These are phyloP conservation scores for Lithophane semibrunnea DNA, from an alignment of 2,888 invertebrate species.

Conservation along the genomic window DNA sequence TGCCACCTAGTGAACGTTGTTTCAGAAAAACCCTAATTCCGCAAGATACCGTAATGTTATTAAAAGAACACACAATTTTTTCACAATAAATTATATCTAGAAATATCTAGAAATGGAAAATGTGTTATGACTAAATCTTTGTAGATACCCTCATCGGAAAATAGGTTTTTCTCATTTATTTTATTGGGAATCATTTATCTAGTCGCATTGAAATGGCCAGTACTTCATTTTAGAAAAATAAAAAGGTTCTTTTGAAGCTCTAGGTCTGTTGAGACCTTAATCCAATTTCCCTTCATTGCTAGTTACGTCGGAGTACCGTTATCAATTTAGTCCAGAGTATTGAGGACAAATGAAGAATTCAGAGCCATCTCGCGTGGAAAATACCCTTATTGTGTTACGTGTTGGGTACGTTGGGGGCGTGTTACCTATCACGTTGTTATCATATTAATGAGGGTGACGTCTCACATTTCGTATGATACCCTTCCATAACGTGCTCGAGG, in stretches of 20 bases:
- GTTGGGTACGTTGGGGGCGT: slow-evolving; percentile 45
- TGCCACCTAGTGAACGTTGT: no score
- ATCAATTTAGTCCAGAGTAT: slow-evolving; percentile 62
- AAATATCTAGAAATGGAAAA: slow-evolving; percentile 11
- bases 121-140: slow-evolving; percentile 30
- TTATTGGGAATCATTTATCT: slow-evolving; percentile 53
- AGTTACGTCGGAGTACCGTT: slow-evolving; percentile 52
- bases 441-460: slow-evolving; percentile 69
- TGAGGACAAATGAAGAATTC: slow-evolving; percentile 58
- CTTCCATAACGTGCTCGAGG: slow-evolving; percentile 42
- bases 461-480: slow-evolving; percentile 61
- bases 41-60: slow-evolving; percentile 16
- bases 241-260: slow-evolving; percentile 43
- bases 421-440: slow-evolving; percentile 64
- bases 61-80: slow-evolving; percentile 22
- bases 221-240: slow-evolving; percentile 53
- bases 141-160: slow-evolving; percentile 22
- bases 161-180: slow-evolving; percentile 54
- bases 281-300: slow-evolving; percentile 62
- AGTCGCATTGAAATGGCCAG: slow-evolving; percentile 42
- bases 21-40: neutral
- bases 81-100: slow-evolving; percentile 3
- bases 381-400: slow-evolving; percentile 60
- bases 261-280: slow-evolving; percentile 56
- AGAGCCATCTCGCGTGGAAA: slow-evolving; percentile 48